Evolutionary conservation across 2,797 vertebrate species (phyloP).

Genomic region (Somateria mollissima): DNA sequence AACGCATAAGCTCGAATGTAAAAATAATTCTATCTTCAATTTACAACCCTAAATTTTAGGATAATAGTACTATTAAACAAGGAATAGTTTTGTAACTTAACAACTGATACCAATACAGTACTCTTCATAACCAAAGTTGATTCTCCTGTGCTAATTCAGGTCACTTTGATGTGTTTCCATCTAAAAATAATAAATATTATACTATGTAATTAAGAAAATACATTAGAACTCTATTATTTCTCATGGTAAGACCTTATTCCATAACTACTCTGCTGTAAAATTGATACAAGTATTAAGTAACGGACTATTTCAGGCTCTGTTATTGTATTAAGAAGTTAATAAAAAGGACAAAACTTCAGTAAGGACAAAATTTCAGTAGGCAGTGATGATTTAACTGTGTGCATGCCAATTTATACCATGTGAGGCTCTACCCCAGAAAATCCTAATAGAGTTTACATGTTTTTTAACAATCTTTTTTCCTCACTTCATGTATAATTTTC

Average conservation of each 20-base stretch:
- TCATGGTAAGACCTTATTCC: background rate
- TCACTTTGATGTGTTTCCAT: background rate
- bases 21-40: background rate
- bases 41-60: background rate
- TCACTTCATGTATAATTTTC: background rate
- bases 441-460: background rate
- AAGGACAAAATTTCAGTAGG: background rate
- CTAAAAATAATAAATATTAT: background rate
- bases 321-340: background rate
- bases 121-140: background rate
- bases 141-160: background rate
- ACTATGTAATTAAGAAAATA: no score
- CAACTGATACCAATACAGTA: background rate
- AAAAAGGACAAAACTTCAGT: background rate
- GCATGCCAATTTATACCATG: background rate
- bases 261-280: conserved; percentile 10
- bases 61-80: background rate
- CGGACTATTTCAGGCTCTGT: background rate
- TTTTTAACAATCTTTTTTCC: background rate
- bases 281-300: background rate
- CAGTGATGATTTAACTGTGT: background rate
- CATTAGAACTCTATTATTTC: conserved; percentile 8
- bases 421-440: background rate
- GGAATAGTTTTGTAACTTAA: background rate
- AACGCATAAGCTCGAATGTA: background rate